phyloP scores from a whole-genome alignment of 1,140 invertebrate species.

The Wiebesia pumilae region DNA sequence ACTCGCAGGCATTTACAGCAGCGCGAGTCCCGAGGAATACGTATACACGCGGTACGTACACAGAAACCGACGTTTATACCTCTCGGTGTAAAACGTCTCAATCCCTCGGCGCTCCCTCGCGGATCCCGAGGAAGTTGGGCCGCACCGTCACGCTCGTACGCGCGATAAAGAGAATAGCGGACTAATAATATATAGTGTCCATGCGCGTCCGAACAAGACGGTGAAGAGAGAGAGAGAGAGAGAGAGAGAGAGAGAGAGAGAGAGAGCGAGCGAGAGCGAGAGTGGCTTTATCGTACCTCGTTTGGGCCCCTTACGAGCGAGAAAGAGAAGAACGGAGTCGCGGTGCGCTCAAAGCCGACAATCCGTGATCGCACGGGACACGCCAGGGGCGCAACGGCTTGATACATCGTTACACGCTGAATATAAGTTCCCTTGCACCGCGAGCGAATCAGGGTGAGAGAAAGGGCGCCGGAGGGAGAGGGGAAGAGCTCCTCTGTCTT shows the following conservation, averaged over 20 bases:
- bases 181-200: slow-evolving; percentile 72
- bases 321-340: slow-evolving; percentile 56
- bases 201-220: slow-evolving; percentile 63
- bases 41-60: background rate
- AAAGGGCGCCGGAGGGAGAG: too few species aligned
- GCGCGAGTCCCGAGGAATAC: slow-evolving; percentile 9
- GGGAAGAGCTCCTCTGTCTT: too few species aligned
- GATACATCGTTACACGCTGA: slow-evolving; percentile 75
- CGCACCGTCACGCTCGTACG: slow-evolving; percentile 39
- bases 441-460: too few species aligned
- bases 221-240: slow-evolving; percentile 11
- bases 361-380: slow-evolving; percentile 70
- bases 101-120: slow-evolving; percentile 20
- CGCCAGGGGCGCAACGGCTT: slow-evolving; percentile 74
- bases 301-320: slow-evolving; percentile 1
- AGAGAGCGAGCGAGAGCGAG: background rate
- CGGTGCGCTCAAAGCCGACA: slow-evolving; percentile 67
- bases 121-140: slow-evolving; percentile 28
- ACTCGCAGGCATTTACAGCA: slow-evolving; percentile 46
- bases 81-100: slow-evolving; percentile 50
- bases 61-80: slow-evolving; percentile 8
- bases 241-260: background rate
- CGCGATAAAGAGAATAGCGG: slow-evolving; percentile 51
- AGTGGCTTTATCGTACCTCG: slow-evolving; percentile 32
- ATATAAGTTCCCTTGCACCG: slow-evolving; percentile 50